These are phyloP conservation scores for Monochamus saltuarius DNA, from an alignment of 1,140 invertebrate species.

Conservation along the genomic window DNA sequence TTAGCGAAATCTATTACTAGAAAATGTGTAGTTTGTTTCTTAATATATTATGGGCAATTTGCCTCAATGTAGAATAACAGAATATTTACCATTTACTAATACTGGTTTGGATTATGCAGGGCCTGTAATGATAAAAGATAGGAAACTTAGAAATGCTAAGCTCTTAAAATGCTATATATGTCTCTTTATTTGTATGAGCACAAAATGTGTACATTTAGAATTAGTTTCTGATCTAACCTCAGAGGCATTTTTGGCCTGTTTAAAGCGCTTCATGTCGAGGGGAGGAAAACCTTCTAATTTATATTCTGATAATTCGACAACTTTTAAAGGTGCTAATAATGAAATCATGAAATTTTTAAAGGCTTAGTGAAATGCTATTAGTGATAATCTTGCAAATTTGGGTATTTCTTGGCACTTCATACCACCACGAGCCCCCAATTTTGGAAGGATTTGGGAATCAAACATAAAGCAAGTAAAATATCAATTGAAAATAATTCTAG, in stretches of 20 bases:
- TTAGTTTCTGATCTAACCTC: conserved; percentile 42
- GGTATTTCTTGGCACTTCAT: conserved; percentile 28
- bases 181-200: conserved; percentile 42
- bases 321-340: conserved; percentile 27
- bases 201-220: conserved; percentile 52
- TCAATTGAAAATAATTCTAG: conserved; percentile 17
- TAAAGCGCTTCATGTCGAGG: conserved; percentile 29
- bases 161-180: conserved; percentile 47
- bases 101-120: conserved; percentile 52
- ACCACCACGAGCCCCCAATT: conserved; percentile 16
- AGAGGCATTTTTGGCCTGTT: conserved; percentile 48
- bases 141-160: conserved; percentile 16
- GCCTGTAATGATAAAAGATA: conserved; percentile 36
- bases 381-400: not conserved
- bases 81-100: conserved; percentile 40
- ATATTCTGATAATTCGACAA: conserved; percentile 31
- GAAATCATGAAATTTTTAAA: conserved; percentile 17
- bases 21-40: conserved; percentile 37
- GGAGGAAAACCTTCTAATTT: conserved; percentile 22
- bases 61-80: conserved; percentile 30
- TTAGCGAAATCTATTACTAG: conserved; percentile 27
- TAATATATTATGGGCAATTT: conserved; percentile 44
- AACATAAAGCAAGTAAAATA: conserved; percentile 5
- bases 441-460: conserved; percentile 17
- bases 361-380: not conserved